phyloP scores from a whole-genome alignment of 2,888 invertebrate species.

The Gymnosoma rotundatum region DNA sequence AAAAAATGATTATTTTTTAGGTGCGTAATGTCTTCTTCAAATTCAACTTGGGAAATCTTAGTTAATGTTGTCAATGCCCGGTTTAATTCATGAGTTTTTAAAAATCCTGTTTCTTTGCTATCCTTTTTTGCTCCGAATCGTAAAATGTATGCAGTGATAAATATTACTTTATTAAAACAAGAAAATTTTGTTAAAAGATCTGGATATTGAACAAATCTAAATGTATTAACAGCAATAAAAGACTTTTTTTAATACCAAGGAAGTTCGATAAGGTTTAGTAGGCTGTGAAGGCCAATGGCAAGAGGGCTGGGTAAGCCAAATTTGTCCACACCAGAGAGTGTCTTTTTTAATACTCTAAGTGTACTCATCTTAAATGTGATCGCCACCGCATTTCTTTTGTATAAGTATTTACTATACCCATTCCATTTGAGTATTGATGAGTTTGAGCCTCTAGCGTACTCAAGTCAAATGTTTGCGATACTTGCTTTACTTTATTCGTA shows the following conservation, averaged over 20 bases:
- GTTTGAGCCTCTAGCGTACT: too few relatives aligned
- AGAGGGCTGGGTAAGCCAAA: neutral
- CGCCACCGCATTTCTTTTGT: too few relatives aligned
- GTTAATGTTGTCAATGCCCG: neutral
- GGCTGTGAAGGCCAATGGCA: neutral
- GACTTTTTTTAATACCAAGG: neutral
- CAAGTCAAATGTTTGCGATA: too few relatives aligned
- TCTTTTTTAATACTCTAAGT: too few relatives aligned
- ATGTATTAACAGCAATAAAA: slow-evolving; percentile 2
- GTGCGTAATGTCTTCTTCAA: neutral
- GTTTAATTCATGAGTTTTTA: slow-evolving; percentile 3
- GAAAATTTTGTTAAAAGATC: slow-evolving; percentile 21
- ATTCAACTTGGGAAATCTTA: neutral
- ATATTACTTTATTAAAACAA: neutral
- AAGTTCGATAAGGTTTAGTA: neutral
- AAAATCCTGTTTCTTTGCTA: neutral
- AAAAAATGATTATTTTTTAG: too few relatives aligned
- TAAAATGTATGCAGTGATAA: neutral
- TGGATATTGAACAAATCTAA: neutral
- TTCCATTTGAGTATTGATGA: too few relatives aligned
- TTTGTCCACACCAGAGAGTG: slow-evolving; percentile 10
- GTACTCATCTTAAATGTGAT: too few relatives aligned
- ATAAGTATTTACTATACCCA: too few relatives aligned
- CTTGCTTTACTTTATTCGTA: too few relatives aligned
- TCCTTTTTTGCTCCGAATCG: neutral